Conservation (phyloP, 2,797 vertebrate genomes). For the Acanthurus lineatus region DNA sequence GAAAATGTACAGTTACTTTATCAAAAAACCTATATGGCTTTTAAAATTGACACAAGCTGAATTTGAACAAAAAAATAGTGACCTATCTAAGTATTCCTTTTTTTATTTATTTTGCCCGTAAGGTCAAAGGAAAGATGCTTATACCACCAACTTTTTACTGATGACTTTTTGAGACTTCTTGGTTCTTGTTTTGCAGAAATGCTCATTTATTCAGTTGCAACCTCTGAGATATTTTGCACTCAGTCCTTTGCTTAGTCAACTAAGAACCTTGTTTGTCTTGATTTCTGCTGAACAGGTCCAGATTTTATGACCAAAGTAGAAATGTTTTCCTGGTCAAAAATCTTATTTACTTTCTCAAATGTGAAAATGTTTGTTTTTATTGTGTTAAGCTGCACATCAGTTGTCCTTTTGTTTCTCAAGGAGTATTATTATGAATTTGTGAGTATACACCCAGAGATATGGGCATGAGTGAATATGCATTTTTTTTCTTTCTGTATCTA, state of each 20-base stretch:
- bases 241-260: neutral
- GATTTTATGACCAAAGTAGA: constrained; percentile 9
- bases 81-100: neutral
- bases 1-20: constrained; percentile 3
- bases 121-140: neutral
- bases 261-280: neutral
- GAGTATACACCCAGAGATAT: constrained; percentile 2
- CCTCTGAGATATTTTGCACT: constrained; percentile 12
- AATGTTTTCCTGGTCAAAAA: constrained; percentile 6
- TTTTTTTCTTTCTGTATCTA: constrained; percentile 1
- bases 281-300: neutral
- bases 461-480: constrained; percentile 4
- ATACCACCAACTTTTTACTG: constrained; percentile 3
- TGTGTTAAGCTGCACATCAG: constrained; percentile 17
- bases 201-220: constrained; percentile 9
- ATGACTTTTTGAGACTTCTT: neutral
- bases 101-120: constrained; percentile 8
- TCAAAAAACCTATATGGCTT: constrained; percentile 1
- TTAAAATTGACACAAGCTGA: neutral
- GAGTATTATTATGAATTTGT: constrained; percentile 31
- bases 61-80: constrained; percentile 8
- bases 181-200: constrained; percentile 8
- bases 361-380: constrained; percentile 31
- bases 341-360: constrained; percentile 8
- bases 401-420: constrained; percentile 27